Percentiles rank a stretch among this genome's conserved stretches.
phyloP scores from a whole-genome alignment of 2,113 vertebrate genomes.

The Vicugna pacos region DNA sequence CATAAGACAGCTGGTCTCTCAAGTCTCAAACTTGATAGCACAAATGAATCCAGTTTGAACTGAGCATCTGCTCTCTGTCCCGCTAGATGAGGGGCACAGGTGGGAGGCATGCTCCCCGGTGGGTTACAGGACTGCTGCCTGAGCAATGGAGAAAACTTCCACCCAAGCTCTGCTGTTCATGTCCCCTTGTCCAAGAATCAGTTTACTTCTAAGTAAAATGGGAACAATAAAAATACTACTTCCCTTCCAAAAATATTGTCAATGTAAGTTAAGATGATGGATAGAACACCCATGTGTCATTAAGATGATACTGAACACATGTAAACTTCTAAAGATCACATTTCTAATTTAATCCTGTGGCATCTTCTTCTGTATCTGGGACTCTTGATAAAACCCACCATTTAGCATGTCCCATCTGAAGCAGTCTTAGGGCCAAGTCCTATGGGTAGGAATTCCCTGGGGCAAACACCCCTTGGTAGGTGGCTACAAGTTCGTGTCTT shows the following conservation, averaged over 20 bases:
- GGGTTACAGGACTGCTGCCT: not conserved
- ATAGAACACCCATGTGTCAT: not conserved
- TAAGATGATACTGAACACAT: not conserved
- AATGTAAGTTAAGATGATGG: not conserved
- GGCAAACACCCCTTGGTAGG: not conserved
- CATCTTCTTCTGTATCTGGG: not conserved
- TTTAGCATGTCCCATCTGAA: not conserved
- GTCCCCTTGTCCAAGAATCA: not conserved
- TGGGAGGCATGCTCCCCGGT: accelerated
- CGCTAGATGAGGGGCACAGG: accelerated
- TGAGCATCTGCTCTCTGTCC: not conserved
- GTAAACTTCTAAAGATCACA: not conserved
- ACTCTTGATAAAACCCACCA: not conserved
- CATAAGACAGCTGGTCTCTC: not conserved
- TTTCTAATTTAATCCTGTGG: not conserved
- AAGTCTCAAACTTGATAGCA: not conserved
- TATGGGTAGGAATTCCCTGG: not conserved
- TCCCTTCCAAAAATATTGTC: not conserved
- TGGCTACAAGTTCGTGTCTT: not conserved
- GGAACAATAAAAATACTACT: not conserved
- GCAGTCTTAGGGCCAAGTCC: not conserved
- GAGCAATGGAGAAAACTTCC: not conserved
- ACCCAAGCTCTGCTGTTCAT: not conserved
- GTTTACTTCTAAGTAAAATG: not conserved
- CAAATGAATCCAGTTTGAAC: not conserved